These are phyloP conservation scores for Belonocnema kinseyi DNA, from an alignment of 1,140 invertebrate genomes.

Conservation along the genomic window DNA sequence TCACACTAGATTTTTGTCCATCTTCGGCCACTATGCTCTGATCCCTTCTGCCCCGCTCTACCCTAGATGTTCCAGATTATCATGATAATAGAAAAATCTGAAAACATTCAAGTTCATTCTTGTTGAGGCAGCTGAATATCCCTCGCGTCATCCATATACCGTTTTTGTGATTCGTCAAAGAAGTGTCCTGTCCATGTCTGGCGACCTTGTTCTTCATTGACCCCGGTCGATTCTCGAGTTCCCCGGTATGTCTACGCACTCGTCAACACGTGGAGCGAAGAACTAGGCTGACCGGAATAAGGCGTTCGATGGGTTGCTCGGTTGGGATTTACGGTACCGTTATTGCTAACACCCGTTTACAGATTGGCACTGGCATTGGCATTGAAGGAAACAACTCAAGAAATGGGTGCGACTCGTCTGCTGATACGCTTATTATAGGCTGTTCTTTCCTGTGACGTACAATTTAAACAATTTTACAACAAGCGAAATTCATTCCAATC, in stretches of 20 bases:
- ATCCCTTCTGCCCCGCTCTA: too few relatives aligned
- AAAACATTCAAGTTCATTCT: background rate
- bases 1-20: too few relatives aligned
- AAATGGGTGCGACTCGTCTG: slow-evolving; percentile 54
- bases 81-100: too few relatives aligned
- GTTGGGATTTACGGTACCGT: slow-evolving; percentile 64
- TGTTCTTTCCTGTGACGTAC: background rate
- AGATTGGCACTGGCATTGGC: slow-evolving; percentile 56
- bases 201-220: slow-evolving; percentile 65
- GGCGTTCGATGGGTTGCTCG: slow-evolving; percentile 65
- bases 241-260: slow-evolving; percentile 52
- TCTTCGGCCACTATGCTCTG: too few relatives aligned
- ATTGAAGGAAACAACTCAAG: slow-evolving; percentile 57
- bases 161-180: background rate
- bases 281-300: slow-evolving; percentile 61
- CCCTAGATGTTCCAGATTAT: too few relatives aligned
- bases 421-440: slow-evolving; percentile 12
- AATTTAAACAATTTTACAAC: background rate
- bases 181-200: slow-evolving; percentile 9
- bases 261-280: slow-evolving; percentile 39
- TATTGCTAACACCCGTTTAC: slow-evolving; percentile 57
- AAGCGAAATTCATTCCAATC: background rate
- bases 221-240: slow-evolving; percentile 40
- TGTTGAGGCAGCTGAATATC: background rate
- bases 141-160: background rate